Evolutionary conservation across 2,888 invertebrate species (phyloP).

Genomic region (Ophioninae sp.): DNA sequence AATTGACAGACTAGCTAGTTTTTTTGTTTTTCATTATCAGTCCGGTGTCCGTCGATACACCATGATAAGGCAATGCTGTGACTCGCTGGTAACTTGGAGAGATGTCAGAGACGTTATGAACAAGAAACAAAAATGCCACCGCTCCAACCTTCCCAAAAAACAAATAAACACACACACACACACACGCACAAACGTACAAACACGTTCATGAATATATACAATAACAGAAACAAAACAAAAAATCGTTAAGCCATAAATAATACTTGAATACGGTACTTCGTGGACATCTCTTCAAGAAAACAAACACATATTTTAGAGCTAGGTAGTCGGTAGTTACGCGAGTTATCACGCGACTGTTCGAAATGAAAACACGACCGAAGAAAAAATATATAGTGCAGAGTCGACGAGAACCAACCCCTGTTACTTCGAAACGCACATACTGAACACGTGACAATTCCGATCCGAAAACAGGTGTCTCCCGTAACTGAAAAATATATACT

Average conservation of each 20-base stretch:
- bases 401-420: neutral
- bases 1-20: slow-evolving; percentile 77
- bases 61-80: slow-evolving; percentile 78
- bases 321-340: neutral
- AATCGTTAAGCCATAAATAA: slow-evolving; percentile 30
- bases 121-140: slow-evolving; percentile 26
- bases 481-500: neutral
- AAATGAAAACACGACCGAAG: neutral
- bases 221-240: slow-evolving; percentile 1
- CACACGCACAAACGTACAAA: no score
- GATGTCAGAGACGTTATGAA: slow-evolving; percentile 36
- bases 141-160: slow-evolving; percentile 9
- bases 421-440: neutral
- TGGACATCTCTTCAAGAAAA: slow-evolving; percentile 56
- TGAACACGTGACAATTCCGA: slow-evolving; percentile 8
- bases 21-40: slow-evolving; percentile 71
- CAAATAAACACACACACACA: neutral
- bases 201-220: no score
- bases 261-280: slow-evolving; percentile 7
- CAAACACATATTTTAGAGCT: slow-evolving; percentile 47
- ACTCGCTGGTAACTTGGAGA: slow-evolving; percentile 69
- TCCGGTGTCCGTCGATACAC: slow-evolving; percentile 74
- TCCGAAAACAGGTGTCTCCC: neutral
- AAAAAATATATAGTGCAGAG: neutral
- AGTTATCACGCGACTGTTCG: neutral